Evolutionary conservation across 2,888 invertebrate species (phyloP), one percentile per base, ranked within the genome.

Genomic region (Drosophila incognita): DNA sequence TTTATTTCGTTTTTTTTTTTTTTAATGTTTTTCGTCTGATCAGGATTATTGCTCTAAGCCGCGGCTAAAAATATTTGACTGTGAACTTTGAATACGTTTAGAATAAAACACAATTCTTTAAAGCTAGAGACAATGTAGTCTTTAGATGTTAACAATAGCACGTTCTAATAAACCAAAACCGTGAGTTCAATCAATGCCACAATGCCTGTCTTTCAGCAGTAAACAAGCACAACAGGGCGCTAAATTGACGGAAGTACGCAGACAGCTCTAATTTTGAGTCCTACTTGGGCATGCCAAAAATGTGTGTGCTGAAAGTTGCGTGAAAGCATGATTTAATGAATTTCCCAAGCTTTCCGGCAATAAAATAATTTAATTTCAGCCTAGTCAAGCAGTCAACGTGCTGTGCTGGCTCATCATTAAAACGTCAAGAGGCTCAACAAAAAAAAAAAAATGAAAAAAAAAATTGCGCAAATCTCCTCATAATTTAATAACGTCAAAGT

Each of bases 301-400:
- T 83, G 70, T 83, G 54, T 70, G 71, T 84, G 49, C 71, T 69
- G 73, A 65, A 81, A 83, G 79, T 81, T 85, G 82, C 77, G 72
- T 87, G 66, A 81, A 81, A 86, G 69, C 78, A 76, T 77, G 89
- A 86, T 82, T 88, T 82, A 86, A 81, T 76, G 87, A 84, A 89
- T 90, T 90, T 83, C 60, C 67, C 67, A 74, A 72, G 76, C 74
- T 82, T 76, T 81, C 87, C 89, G 89, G 87, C 79, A 81, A 90
- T 90, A 84, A 89, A 83, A 88, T 90, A 89, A 88, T 89, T 90
- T 89, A 84, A 89, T 88, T 88, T 84, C 64, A 60, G 78, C 78
- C 81, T 75, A 74, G 65, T 65, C 69, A 69, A 57, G 64, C 64
- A 80, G 59, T 38, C 68, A 63, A 65, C 42, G 38, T 59, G 40